phyloP scores from a whole-genome alignment of 1,140 invertebrate genomes.

The Trypoxylus dichotomus region DNA sequence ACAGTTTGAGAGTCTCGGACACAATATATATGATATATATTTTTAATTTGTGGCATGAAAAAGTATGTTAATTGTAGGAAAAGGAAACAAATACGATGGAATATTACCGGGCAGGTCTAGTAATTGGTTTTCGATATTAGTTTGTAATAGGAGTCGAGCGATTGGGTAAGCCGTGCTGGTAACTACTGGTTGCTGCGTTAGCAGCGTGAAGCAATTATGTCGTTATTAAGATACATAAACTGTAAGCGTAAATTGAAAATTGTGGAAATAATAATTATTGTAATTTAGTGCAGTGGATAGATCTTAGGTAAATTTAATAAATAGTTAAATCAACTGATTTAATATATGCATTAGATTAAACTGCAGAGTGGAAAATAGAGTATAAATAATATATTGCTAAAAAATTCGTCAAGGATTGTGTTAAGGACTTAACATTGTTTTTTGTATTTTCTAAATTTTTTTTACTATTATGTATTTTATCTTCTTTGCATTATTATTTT shows the following conservation, averaged over 20 bases:
- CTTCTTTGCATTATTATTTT: no score
- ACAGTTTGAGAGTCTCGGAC: no score
- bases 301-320: not conserved
- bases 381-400: no score
- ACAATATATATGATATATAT: not conserved
- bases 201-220: not conserved
- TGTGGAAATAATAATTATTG: not conserved
- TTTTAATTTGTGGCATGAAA: not conserved
- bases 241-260: not conserved
- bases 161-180: not conserved
- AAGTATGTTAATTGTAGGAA: slow-evolving; percentile 21
- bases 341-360: no score
- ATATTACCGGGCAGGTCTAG: not conserved
- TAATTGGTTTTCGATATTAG: slow-evolving; percentile 5
- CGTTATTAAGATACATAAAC: not conserved
- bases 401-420: no score
- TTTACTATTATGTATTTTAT: no score
- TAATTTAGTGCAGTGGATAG: not conserved
- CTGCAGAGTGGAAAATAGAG: no score
- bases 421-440: no score
- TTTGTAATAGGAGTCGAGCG: not conserved
- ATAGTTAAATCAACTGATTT: no score
- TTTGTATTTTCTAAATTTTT: no score
- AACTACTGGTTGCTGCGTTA: not conserved
- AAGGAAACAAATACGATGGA: slow-evolving; percentile 6